These are phyloP conservation scores for Papilio xuthus DNA, from an alignment of 1,140 invertebrate species.

Conservation along the genomic window DNA sequence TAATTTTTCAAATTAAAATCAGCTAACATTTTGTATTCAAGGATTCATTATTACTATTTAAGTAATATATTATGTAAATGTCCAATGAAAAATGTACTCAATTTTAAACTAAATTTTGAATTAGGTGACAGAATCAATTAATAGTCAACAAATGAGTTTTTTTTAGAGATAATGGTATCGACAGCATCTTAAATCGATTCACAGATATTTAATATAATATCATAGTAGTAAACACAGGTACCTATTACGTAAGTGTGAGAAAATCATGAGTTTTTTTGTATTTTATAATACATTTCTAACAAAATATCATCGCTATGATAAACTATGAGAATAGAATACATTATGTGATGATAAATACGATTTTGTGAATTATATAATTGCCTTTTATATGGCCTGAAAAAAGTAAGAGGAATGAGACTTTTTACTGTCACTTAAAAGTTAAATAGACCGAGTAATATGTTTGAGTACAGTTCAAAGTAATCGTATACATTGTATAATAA, in stretches of 20 bases:
- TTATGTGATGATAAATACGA: too few species aligned
- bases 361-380: too few species aligned
- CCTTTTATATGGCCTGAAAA: too few species aligned
- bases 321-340: too few species aligned
- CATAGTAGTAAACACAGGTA: background rate
- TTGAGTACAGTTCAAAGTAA: too few species aligned
- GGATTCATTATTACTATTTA: background rate
- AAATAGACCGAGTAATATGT: too few species aligned
- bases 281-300: too few species aligned
- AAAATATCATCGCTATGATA: too few species aligned
- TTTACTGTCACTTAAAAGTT: too few species aligned
- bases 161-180: background rate
- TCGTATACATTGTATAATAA: too few species aligned
- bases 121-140: background rate
- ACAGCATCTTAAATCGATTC: background rate
- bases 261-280: too few species aligned
- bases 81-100: background rate
- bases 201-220: background rate
- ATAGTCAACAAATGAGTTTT: background rate
- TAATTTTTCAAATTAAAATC: conserved; percentile 25
- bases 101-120: background rate
- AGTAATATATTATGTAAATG: background rate
- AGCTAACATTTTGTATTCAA: background rate
- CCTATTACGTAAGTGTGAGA: background rate
- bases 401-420: too few species aligned